These are phyloP conservation scores for Slavum lentiscoides DNA, from an alignment of 2,888 invertebrate species.

Conservation along the genomic window DNA sequence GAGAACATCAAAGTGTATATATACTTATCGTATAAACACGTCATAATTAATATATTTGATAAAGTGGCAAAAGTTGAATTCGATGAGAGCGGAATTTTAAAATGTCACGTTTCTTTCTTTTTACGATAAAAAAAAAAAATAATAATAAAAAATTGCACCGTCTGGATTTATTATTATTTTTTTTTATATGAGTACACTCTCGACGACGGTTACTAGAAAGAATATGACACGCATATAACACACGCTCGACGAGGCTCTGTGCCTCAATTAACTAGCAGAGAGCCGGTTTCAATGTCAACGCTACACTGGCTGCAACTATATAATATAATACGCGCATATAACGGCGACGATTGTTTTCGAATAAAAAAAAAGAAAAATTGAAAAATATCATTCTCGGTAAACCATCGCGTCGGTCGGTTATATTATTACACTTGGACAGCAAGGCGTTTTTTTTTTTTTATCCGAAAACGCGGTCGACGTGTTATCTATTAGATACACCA, in stretches of 20 bases:
- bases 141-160: not conserved
- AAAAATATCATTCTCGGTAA: not conserved
- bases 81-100: constrained; percentile 9
- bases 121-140: constrained; percentile 10
- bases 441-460: not conserved
- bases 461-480: not conserved
- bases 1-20: not conserved
- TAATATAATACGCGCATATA: no score
- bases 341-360: not conserved
- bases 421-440: not conserved
- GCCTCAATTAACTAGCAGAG: constrained; percentile 22
- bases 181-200: not conserved
- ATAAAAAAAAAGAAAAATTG: not conserved
- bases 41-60: constrained; percentile 18
- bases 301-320: not conserved
- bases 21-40: not conserved
- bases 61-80: constrained; percentile 22
- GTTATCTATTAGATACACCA: not conserved
- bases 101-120: constrained; percentile 27
- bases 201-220: constrained; percentile 10
- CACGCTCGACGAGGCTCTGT: constrained; percentile 6
- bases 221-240: constrained; percentile 40
- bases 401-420: not conserved
- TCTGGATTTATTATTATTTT: constrained; percentile 15
- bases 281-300: constrained; percentile 28